These are phyloP conservation scores for Oxycera nigricornis DNA, from an alignment of 2,888 invertebrate genomes.

Conservation along the genomic window DNA sequence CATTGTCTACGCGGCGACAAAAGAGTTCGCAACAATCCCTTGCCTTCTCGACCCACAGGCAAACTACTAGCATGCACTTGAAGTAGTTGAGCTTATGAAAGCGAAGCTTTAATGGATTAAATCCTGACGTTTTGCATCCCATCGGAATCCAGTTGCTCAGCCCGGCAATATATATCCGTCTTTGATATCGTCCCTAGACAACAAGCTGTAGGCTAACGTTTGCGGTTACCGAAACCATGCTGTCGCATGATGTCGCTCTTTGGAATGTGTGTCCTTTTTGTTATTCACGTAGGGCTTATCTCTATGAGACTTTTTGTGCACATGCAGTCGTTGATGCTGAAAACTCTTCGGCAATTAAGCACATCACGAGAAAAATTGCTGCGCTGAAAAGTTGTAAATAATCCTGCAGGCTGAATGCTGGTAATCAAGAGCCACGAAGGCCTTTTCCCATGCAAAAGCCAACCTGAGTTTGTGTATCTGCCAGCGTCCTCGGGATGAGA, in stretches of 20 bases:
- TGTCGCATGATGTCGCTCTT: not conserved
- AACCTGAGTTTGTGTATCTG: not conserved
- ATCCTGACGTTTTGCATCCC: not conserved
- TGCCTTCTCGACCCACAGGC: not conserved
- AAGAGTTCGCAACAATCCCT: not conserved
- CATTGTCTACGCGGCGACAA: slow-evolving; percentile 8
- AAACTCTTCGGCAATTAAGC: not conserved
- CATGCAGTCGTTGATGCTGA: not conserved
- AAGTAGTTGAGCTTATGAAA: not conserved
- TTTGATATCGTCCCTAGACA: not conserved
- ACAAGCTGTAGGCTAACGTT: not conserved
- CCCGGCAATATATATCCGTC: not conserved
- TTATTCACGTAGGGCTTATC: not conserved
- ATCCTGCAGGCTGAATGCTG: not conserved
- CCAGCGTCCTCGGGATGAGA: not conserved
- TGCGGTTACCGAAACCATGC: not conserved
- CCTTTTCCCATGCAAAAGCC: not conserved
- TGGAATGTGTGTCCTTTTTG: not conserved
- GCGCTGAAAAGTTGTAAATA: slow-evolving; percentile 23
- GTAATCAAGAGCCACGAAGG: not conserved
- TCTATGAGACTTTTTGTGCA: not conserved
- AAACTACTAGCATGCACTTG: not conserved
- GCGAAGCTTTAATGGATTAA: slow-evolving; percentile 27
- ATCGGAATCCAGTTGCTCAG: not conserved
- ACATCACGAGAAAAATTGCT: not conserved